A percentile compares a stretch with the other conserved stretches of the same genome.
These are phyloP conservation scores for Hemitrygon akajei DNA, from an alignment of 2,797 vertebrate species.

Conservation along the genomic window DNA sequence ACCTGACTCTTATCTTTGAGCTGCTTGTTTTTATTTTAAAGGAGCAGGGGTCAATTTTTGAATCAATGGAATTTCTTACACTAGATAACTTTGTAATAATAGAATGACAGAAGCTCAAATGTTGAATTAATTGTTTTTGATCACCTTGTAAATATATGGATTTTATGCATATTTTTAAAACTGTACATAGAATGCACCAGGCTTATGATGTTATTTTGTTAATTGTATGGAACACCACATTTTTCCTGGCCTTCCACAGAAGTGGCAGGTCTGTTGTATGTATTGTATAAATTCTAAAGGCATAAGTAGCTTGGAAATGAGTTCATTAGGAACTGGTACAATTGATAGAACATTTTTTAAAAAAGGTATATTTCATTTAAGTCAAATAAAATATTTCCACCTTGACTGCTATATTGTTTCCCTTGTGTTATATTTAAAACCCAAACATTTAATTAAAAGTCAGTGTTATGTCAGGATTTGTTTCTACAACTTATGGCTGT, in stretches of 20 bases:
- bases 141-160: background rate
- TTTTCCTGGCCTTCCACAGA: background rate
- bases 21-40: background rate
- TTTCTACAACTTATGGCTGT: background rate
- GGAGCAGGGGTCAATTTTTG: background rate
- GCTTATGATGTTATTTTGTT: background rate
- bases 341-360: constrained; percentile 4
- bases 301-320: background rate
- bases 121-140: background rate
- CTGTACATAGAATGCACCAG: background rate
- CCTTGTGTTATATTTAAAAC: background rate
- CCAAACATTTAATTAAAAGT: background rate
- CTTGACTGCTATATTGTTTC: background rate
- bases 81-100: background rate
- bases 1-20: background rate
- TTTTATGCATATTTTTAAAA: background rate
- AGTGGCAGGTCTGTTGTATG: background rate
- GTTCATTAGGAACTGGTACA: no score
- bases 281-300: background rate
- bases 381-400: constrained; percentile 26
- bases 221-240: background rate
- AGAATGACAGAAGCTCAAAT: background rate
- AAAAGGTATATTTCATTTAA: constrained; percentile 28
- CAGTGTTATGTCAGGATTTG: background rate
- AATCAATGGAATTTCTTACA: background rate